Base-by-base conservation (phyloP, 2,888 invertebrate genomes). In the Eristalinus sepulchralis region DNA sequence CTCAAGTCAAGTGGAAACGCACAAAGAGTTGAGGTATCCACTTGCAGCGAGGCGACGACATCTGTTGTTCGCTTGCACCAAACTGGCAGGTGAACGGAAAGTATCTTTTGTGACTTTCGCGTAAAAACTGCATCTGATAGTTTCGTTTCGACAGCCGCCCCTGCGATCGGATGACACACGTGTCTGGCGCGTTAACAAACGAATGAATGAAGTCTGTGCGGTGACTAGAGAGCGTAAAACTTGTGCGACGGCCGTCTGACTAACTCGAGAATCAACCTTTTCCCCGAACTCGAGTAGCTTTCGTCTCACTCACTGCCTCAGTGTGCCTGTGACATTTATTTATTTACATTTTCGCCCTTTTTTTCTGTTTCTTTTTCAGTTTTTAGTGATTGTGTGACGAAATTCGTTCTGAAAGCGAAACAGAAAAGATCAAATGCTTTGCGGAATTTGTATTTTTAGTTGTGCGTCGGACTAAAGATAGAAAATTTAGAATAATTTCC, bases 381-480 rank as follows among this genome's bases (percentile, higher is more conserved):
- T 70, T 73, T 24, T 70, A 82, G 75, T 86, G 34, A 55, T n/a
- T 34, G 39, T 68, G 59, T 70, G 68, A 75, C 75, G 64, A 47
- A 62, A 63, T 55, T 53, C 34, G 53, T 60, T 47, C 4, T 63
- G 8, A 11, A 20, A 22, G 53, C 55, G 55, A 73, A 55, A 62
- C 59, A 72, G n/a, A 62, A 77, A 68, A 39, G n/a, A 57, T 78
- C 70, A 78, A 82, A 78, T 78, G 53, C 77, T 57, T 85, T 77
- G 78, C 78, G 73, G 72, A 79, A 71, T 22, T 78, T 47, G 60
- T 86, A 83, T 83, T 83, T 83, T 83, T 86, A 79, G 86, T 75
- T 13, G 31, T 57, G 2, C 33, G 62, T 62, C 57, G 66, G 78
- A 78, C 86, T 71, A 70, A 79, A 79, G 79, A 53, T 79, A 67